Percentiles rank a stretch among this genome's conserved stretches.
phyloP scores from a whole-genome alignment of 2,888 invertebrate species.

The Chymomyza caudatula region DNA sequence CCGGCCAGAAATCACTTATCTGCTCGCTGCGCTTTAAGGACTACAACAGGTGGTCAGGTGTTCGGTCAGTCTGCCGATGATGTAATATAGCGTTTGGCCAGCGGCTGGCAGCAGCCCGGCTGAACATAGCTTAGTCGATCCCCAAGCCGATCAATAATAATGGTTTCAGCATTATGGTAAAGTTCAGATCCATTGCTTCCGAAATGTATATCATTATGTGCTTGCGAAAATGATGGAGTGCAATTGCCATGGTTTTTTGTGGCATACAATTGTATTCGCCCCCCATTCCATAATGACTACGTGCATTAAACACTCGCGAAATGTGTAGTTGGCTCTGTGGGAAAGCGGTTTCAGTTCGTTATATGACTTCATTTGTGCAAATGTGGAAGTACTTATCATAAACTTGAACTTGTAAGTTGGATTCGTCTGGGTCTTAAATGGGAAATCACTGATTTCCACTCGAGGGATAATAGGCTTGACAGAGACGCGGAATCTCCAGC shows the following conservation, averaged over 20 bases:
- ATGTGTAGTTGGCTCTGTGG: not conserved
- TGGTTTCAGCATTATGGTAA: constrained; percentile 61
- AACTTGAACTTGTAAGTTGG: constrained; percentile 54
- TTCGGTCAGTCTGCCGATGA: constrained; percentile 23
- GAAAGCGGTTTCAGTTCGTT: constrained; percentile 1
- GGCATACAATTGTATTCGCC: not conserved
- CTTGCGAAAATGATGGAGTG: constrained; percentile 57
- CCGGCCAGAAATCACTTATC: not conserved
- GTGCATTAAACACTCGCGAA: not conserved
- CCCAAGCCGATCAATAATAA: constrained; percentile 49
- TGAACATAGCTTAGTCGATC: not conserved
- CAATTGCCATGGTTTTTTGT: constrained; percentile 9
- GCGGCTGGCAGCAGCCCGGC: constrained; percentile 1
- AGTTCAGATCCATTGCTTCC: constrained; percentile 67
- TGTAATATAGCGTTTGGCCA: constrained; percentile 47
- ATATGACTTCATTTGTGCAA: constrained; percentile 60
- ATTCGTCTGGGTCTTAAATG: not conserved
- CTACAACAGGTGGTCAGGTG: constrained; percentile 58
- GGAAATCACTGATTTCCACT: not conserved
- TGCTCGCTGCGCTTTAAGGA: constrained; percentile 49
- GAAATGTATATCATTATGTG: constrained; percentile 67
- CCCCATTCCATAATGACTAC: not conserved
- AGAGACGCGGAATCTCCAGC: too few relatives aligned
- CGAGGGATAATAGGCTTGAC: not conserved
- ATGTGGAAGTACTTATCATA: constrained; percentile 43